Conservation (phyloP, 2,888 invertebrate genomes). For the Pelosia muscerda region DNA sequence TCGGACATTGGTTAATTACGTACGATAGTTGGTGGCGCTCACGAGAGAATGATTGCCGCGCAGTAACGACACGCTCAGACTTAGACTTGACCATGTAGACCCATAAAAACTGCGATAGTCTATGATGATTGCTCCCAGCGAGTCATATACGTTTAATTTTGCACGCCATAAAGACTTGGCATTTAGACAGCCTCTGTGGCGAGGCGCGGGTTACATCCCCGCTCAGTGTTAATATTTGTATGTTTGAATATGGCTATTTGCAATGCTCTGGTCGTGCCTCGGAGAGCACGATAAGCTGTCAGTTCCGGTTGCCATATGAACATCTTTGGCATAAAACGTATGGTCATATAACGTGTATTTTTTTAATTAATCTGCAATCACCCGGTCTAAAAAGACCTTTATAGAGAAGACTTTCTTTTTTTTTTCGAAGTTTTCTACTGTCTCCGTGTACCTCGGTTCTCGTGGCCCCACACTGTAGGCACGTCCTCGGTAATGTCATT, state of each 20-base stretch:
- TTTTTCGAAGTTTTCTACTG: background rate
- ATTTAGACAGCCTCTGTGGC: too few species aligned
- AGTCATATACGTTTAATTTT: too few species aligned
- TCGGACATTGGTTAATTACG: conserved; percentile 85
- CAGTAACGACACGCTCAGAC: conserved; percentile 73
- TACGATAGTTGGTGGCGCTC: conserved; percentile 80
- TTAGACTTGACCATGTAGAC: conserved; percentile 56
- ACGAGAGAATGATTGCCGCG: conserved; percentile 84
- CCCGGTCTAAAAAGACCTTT: background rate
- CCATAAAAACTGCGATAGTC: conserved; percentile 48
- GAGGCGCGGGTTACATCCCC: too few species aligned
- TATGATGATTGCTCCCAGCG: background rate
- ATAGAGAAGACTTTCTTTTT: background rate
- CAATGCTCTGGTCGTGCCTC: too few species aligned
- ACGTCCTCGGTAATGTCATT: conserved; percentile 83
- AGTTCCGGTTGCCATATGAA: too few species aligned
- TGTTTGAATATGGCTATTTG: too few species aligned
- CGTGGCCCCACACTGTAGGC: conserved; percentile 59
- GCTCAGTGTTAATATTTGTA: too few species aligned
- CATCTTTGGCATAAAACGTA: too few species aligned
- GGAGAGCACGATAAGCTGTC: too few species aligned
- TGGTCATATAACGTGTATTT: too few species aligned
- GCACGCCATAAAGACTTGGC: background rate
- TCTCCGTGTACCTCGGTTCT: conserved; percentile 32
- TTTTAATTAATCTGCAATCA: background rate